phyloP scores from a whole-genome alignment of 2,113 vertebrate species.

The Mustela lutreola region DNA sequence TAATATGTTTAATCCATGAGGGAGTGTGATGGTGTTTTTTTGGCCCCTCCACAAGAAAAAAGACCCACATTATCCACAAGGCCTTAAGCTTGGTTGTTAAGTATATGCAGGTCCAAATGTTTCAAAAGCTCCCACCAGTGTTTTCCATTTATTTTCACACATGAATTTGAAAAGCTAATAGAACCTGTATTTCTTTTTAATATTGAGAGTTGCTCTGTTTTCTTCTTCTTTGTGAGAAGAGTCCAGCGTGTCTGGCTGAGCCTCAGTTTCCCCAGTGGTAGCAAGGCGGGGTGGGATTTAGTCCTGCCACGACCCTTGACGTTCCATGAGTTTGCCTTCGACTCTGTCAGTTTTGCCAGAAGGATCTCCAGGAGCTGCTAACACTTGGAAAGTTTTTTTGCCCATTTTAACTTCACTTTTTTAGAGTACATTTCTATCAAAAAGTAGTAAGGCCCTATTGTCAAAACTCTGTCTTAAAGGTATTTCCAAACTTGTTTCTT shows the following conservation, averaged over 20 bases:
- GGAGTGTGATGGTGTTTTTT: background rate
- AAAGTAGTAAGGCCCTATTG: slow-evolving; percentile 78
- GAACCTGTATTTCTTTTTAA: background rate
- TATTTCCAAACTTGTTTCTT: slow-evolving; percentile 83
- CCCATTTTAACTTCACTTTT: slow-evolving; percentile 74
- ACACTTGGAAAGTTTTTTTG: slow-evolving; percentile 67
- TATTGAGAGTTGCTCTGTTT: background rate
- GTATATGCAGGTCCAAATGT: background rate
- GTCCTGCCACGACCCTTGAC: background rate
- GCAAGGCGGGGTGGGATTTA: background rate
- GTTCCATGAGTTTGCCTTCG: background rate
- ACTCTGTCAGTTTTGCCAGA: slow-evolving; percentile 40
- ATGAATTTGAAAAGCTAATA: slow-evolving; percentile 37
- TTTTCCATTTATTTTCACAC: background rate
- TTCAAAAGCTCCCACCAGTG: background rate
- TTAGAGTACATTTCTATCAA: slow-evolving; percentile 77
- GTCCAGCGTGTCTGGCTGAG: background rate
- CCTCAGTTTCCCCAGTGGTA: slow-evolving; percentile 43
- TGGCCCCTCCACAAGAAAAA: background rate
- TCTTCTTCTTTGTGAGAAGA: background rate
- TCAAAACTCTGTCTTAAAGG: slow-evolving; percentile 76
- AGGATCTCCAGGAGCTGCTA: slow-evolving; percentile 46
- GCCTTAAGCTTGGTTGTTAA: background rate
- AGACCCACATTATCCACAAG: background rate
- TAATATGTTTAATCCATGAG: background rate